Evolutionary conservation across 2,888 invertebrate species (phyloP).

Genomic region (Epirrhoe alternata): DNA sequence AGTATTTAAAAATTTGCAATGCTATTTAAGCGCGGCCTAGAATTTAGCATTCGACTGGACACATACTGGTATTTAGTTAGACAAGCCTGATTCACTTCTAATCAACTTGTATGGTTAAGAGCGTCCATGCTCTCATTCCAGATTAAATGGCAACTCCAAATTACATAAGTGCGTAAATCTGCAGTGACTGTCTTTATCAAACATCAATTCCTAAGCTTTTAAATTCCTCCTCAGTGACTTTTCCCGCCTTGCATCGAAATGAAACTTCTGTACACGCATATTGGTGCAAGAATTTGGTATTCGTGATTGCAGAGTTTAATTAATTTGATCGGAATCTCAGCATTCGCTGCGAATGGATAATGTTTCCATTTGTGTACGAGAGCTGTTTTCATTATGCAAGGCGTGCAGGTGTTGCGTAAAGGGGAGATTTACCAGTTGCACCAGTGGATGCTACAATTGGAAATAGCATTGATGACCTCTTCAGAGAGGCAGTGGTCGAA

Average conservation of each 20-base stretch:
- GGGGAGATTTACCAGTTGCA: slow-evolving; percentile 33
- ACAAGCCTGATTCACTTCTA: slow-evolving; percentile 14
- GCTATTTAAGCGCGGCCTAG: slow-evolving; percentile 66
- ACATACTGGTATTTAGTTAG: slow-evolving; percentile 47
- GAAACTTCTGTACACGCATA: slow-evolving; percentile 5
- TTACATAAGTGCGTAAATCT: not conserved
- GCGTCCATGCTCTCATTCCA: not conserved
- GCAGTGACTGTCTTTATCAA: not conserved
- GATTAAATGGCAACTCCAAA: not conserved
- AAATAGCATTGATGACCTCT: slow-evolving; percentile 1
- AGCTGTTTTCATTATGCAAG: slow-evolving; percentile 38
- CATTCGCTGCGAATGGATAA: slow-evolving; percentile 33
- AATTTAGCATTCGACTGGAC: slow-evolving; percentile 60
- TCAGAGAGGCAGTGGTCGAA: not conserved
- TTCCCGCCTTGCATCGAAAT: not conserved
- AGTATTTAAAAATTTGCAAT: slow-evolving; percentile 65
- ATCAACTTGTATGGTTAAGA: not conserved
- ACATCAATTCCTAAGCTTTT: not conserved
- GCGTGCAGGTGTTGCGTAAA: slow-evolving; percentile 37
- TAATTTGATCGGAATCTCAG: slow-evolving; percentile 54
- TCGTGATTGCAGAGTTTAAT: slow-evolving; percentile 54
- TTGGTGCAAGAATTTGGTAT: slow-evolving; percentile 47
- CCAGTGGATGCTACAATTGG: slow-evolving; percentile 7
- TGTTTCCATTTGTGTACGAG: slow-evolving; percentile 34
- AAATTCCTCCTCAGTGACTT: not conserved